Evolutionary conservation across 2,113 vertebrate species (phyloP).

Genomic region (Callocephalon fimbriatum): DNA sequence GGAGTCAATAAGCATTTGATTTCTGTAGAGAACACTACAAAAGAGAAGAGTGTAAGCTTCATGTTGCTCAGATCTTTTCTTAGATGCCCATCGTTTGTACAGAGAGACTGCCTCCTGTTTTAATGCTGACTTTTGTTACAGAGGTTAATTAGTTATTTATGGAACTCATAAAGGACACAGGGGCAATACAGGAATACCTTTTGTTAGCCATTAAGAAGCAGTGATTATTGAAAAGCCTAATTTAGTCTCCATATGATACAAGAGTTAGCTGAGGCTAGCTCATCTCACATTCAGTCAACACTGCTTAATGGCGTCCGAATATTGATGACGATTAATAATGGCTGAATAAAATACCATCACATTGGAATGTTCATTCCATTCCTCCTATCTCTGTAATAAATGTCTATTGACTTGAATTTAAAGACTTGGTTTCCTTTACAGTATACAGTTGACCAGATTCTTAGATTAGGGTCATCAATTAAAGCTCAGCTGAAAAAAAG

Average conservation of each 20-base stretch:
- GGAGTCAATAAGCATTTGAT: constrained; percentile 84
- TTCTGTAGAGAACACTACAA: constrained; percentile 70
- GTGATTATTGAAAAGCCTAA: constrained; percentile 70
- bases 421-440: background rate
- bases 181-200: constrained; percentile 60
- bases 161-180: constrained; percentile 68
- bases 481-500: background rate
- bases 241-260: constrained; percentile 60
- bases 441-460: background rate
- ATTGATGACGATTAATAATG: constrained; percentile 35
- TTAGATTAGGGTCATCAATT: background rate
- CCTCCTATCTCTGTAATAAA: background rate
- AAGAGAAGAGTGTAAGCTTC: constrained; percentile 39
- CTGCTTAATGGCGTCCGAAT: constrained; percentile 38
- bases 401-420: background rate
- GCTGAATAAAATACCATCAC: constrained; percentile 4
- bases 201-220: constrained; percentile 69
- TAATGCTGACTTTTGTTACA: constrained; percentile 34
- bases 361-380: background rate
- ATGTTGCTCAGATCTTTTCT: constrained; percentile 41
- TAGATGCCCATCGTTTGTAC: background rate
- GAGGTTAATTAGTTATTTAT: constrained; percentile 79
- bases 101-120: constrained; percentile 48
- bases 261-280: constrained; percentile 43
- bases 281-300: constrained; percentile 53